phyloP scores from a whole-genome alignment of 2,113 vertebrate species.

The Chloropsis hardwickii region DNA sequence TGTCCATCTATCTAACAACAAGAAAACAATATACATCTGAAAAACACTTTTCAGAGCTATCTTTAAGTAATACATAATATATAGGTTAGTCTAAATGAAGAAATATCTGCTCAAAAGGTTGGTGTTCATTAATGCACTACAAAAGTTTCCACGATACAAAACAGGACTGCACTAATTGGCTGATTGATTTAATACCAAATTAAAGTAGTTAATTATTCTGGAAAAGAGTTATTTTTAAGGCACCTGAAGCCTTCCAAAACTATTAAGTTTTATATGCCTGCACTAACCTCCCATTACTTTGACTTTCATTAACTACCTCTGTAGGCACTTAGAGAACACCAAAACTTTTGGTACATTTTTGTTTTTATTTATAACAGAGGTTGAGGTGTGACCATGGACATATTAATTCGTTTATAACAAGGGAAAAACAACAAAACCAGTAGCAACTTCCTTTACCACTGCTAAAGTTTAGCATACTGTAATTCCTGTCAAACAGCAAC shows the following conservation, averaged over 20 bases:
- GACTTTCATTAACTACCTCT: constrained; percentile 8
- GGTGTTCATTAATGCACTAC: background rate
- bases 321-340: background rate
- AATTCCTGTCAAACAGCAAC: background rate
- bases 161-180: background rate
- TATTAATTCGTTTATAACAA: background rate
- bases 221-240: constrained; percentile 11
- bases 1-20: constrained; percentile 35
- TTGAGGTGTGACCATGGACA: background rate
- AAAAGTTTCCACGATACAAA: background rate
- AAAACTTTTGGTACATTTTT: background rate
- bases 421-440: background rate
- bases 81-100: background rate
- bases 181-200: constrained; percentile 14
- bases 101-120: background rate
- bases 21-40: background rate
- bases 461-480: background rate
- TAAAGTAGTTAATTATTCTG: constrained; percentile 32
- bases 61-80: background rate
- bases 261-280: constrained; percentile 35
- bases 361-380: background rate
- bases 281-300: background rate
- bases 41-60: background rate
- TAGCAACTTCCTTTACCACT: background rate
- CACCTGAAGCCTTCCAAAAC: constrained; percentile 17